Percentiles rank a stretch among this genome's conserved stretches.
Evolutionary conservation across 2,888 invertebrate genomes (phyloP).

Genomic region (Deroplatys truncata): DNA sequence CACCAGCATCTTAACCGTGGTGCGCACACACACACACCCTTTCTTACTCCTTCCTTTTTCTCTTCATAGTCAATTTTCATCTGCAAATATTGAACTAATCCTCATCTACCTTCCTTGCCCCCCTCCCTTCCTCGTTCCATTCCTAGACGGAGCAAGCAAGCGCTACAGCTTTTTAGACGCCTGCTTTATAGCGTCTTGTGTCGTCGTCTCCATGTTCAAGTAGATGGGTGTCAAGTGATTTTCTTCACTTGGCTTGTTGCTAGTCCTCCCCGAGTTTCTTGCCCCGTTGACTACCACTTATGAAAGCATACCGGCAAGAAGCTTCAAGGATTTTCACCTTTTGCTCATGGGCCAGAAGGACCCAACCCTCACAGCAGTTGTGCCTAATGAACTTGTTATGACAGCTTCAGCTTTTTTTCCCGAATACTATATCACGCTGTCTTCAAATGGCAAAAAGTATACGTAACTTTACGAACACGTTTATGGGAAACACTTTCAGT

Average conservation of each 20-base stretch:
- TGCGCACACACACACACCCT: background rate
- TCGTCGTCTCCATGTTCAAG: slow-evolving; percentile 25
- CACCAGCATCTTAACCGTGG: background rate
- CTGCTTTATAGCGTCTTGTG: background rate
- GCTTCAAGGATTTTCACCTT: background rate
- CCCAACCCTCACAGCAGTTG: background rate
- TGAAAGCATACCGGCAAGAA: slow-evolving; percentile 43
- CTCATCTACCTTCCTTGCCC: slow-evolving; percentile 20
- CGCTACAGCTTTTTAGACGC: background rate
- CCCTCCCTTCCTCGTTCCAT: background rate
- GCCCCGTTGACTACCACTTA: slow-evolving; percentile 38
- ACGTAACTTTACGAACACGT: too few relatives aligned
- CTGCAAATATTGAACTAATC: slow-evolving; percentile 49
- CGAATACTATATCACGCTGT: background rate
- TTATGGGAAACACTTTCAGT: too few relatives aligned
- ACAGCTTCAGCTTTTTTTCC: background rate
- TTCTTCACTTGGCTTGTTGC: slow-evolving; percentile 35
- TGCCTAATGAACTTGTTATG: background rate
- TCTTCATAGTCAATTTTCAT: slow-evolving; percentile 46
- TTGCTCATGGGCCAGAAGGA: background rate
- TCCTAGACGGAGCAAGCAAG: slow-evolving; percentile 20
- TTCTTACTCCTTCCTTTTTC: slow-evolving; percentile 21
- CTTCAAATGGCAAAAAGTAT: too few relatives aligned
- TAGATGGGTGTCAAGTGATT: slow-evolving; percentile 40
- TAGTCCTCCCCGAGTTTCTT: background rate